Percentiles rank a stretch among this genome's conserved stretches.
phyloP scores from a whole-genome alignment of 2,113 vertebrate genomes.

The Pionites leucogaster region DNA sequence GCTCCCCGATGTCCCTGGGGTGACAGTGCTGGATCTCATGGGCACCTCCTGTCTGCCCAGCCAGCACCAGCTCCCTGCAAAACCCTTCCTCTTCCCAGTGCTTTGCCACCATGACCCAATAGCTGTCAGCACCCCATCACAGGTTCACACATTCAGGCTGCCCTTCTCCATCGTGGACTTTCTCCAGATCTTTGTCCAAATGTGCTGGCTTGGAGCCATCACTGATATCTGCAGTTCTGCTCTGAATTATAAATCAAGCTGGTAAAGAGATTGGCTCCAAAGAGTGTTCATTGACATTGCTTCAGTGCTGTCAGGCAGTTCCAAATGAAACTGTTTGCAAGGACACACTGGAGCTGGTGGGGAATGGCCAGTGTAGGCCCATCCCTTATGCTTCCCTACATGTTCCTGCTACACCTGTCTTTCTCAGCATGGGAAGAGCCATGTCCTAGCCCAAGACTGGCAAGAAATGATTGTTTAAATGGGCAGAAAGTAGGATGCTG shows the following conservation, averaged over 20 bases:
- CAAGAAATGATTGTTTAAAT: not conserved
- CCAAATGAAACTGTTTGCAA: not conserved
- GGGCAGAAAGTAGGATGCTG: not conserved
- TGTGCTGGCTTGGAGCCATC: not conserved
- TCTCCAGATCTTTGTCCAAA: not conserved
- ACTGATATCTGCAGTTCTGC: not conserved
- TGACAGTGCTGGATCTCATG: accelerated
- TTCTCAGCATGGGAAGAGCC: not conserved
- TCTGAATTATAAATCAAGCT: not conserved
- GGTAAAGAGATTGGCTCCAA: not conserved
- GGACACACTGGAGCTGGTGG: not conserved
- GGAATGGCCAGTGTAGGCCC: accelerated
- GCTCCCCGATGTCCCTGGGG: not conserved
- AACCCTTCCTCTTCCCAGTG: not conserved
- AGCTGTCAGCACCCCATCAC: not conserved
- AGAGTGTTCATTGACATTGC: not conserved
- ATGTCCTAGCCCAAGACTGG: accelerated
- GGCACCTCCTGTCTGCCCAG: not conserved
- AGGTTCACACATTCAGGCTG: not conserved
- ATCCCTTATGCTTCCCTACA: not conserved
- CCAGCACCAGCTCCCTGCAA: not conserved
- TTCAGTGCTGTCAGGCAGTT: not conserved
- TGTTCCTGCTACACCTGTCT: not conserved
- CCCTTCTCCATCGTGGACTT: not conserved
- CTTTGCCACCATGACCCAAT: not conserved